phyloP scores from a whole-genome alignment of 2,113 vertebrate genomes.

The Sapayoa aenigma region DNA sequence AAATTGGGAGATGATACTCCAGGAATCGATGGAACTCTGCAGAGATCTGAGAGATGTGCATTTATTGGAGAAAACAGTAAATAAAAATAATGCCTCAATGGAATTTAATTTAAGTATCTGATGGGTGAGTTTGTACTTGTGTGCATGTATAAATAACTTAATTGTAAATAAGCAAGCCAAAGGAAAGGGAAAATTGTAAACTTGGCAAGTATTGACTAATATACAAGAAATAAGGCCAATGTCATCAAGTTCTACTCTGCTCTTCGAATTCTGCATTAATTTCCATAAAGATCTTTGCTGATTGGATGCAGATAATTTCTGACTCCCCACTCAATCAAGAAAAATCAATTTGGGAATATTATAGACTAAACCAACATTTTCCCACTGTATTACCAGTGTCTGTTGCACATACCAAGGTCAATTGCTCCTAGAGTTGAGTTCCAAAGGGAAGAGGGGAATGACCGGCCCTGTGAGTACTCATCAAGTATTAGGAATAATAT shows the following conservation, averaged over 20 bases:
- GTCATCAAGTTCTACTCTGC: neutral
- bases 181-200: neutral
- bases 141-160: neutral
- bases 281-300: neutral
- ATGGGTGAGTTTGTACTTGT: neutral
- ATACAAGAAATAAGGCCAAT: neutral
- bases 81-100: constrained; percentile 3
- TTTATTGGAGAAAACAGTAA: constrained; percentile 21
- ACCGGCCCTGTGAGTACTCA: neutral
- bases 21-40: constrained; percentile 9
- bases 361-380: neutral
- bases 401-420: neutral
- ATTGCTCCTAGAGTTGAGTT: neutral
- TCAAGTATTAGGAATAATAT: neutral
- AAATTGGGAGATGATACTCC: neutral
- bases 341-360: neutral
- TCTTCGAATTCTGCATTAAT: neutral
- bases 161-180: neutral
- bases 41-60: constrained; percentile 8
- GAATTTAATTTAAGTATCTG: neutral
- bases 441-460: neutral
- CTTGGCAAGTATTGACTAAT: constrained; percentile 1
- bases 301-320: neutral
- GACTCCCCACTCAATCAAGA: neutral
- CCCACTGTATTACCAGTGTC: neutral